Percentiles rank a stretch among this genome's conserved stretches.
Conservation (phyloP, 2,797 vertebrate species). For the Acanthis flammea region DNA sequence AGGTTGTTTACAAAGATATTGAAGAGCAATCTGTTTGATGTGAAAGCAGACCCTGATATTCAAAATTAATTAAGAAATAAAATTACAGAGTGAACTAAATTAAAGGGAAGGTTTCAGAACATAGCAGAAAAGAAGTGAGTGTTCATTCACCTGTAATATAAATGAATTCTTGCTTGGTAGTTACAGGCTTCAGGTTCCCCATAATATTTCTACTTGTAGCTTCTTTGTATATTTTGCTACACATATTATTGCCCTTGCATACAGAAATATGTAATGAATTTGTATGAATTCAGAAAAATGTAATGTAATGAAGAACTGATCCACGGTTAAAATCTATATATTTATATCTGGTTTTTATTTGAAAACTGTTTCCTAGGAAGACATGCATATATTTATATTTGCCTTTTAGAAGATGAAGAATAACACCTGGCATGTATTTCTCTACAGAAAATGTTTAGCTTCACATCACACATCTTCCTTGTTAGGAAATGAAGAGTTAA, state of each 20-base stretch:
- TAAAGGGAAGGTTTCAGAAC: not conserved
- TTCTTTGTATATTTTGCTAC: not conserved
- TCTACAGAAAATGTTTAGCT: slow-evolving; percentile 3
- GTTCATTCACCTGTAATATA: not conserved
- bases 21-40: not conserved
- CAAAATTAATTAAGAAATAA: not conserved
- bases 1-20: not conserved
- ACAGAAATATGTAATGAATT: not conserved
- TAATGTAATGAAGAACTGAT: not conserved
- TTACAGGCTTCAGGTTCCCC: not conserved
- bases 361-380: not conserved
- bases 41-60: not conserved
- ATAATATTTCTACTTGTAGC: not conserved
- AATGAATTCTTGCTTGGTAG: not conserved
- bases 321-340: not conserved
- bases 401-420: not conserved
- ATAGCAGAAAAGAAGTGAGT: not conserved
- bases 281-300: not conserved
- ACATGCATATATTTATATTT: not conserved
- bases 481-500: slow-evolving; percentile 44
- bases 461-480: not conserved
- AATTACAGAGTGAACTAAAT: not conserved
- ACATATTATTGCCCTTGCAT: not conserved
- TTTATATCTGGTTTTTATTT: not conserved
- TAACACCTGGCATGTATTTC: not conserved